Evolutionary conservation across 2,888 invertebrate genomes (phyloP).

Genomic region (Punctoribates punctum): DNA sequence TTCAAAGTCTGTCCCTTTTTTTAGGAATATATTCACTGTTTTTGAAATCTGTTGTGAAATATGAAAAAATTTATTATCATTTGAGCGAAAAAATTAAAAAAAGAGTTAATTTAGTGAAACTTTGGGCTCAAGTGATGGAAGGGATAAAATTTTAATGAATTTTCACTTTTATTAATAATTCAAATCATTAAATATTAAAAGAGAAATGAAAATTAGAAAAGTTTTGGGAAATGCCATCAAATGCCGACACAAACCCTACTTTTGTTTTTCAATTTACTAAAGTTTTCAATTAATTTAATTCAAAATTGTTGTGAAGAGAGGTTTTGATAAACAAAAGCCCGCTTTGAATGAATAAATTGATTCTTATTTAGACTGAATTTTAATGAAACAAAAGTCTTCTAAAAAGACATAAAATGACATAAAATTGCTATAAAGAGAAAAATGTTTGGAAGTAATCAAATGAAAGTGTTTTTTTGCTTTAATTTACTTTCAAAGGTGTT

Average conservation of each 20-base stretch:
- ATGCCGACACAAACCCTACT: background rate
- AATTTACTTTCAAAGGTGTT: too few species aligned
- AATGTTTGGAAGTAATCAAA: too few species aligned
- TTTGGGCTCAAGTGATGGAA: background rate
- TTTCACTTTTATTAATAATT: conserved; percentile 6
- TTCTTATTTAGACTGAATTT: too few species aligned
- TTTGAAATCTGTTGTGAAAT: background rate
- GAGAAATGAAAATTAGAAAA: background rate
- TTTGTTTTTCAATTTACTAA: background rate
- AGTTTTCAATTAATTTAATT: background rate
- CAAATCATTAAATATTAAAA: background rate
- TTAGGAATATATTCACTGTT: background rate
- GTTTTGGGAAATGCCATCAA: background rate
- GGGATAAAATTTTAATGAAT: background rate
- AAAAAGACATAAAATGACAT: too few species aligned
- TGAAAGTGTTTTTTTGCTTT: too few species aligned
- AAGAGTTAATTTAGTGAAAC: background rate
- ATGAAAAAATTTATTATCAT: conserved; percentile 10
- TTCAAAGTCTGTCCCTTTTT: background rate
- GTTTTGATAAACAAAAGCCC: too few species aligned
- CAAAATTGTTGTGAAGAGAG: too few species aligned
- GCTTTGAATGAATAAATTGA: too few species aligned
- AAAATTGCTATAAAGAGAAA: too few species aligned
- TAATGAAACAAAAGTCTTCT: too few species aligned
- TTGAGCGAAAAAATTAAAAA: background rate